Evolutionary conservation across 30 jellyfish, hydroid and myxozoan genomes (phyloP), one percentile per base, ranked within the genome.

Genomic region (Morbakka virulenta): DNA sequence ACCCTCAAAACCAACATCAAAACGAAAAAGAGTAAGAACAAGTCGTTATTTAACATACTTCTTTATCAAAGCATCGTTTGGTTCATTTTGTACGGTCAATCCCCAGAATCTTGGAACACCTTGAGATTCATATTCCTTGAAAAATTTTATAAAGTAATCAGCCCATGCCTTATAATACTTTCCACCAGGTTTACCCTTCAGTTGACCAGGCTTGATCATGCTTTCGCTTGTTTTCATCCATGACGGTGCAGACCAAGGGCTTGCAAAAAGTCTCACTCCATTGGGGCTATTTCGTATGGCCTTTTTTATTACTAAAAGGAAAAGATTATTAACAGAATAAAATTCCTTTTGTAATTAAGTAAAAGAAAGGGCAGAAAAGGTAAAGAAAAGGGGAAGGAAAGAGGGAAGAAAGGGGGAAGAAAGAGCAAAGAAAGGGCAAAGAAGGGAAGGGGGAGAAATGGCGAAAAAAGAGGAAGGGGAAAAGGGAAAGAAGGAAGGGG

Each of bases 221-320:
- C 33, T 31, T 67, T 75, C 69, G 82, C 76, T 75, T 21, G 87
- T 84, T 61, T 84, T 84, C 88, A 84, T 74, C 95, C 95, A 84
- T 1, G 68, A 85, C 0, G 95, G 95, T 1, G 95, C 85, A 17
- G 95, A 67, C 95, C 95, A 84, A 0, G 95, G 95, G 32, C 87
- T 70, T 33, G 72, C 95, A 66, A 84, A 74, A 47, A 84, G 69
- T 32, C 49, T 65, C 4, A 84, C 41, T 25, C 64, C 70, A 30
- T 62, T 63, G 26, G 67, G 50, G 9, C 77, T 32, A 50, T 74
- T 73, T 28, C 52, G 62, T 53, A 17, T 23, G 2, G 95, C 95
- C 29, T 50, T 29, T 30, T 74, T 47, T 14, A 84, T 74, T 22
- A 89, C 95, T 84, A 30, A 28, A 41, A 72, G 28, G 20, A 12